Percentiles rank a stretch among this genome's conserved stretches.
phyloP scores from a whole-genome alignment of 2,113 vertebrate genomes.

The Coptodon bakossiorum region DNA sequence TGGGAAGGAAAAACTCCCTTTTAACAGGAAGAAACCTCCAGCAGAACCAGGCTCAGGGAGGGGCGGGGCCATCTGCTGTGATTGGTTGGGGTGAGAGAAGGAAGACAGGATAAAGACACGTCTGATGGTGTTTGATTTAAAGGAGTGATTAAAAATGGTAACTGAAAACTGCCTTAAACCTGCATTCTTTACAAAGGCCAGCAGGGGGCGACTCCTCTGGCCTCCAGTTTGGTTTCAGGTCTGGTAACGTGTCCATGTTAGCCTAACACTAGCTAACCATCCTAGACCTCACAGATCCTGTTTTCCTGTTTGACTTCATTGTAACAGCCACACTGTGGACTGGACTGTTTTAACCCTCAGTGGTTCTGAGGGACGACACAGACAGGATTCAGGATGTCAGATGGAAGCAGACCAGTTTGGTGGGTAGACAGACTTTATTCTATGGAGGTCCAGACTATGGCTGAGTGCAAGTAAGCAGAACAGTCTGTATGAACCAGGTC shows the following conservation, averaged over 20 bases:
- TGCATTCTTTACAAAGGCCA: neutral
- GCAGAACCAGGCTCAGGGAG: neutral
- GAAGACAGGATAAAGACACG: neutral
- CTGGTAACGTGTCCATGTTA: neutral
- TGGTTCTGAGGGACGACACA: neutral
- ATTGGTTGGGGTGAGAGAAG: rapidly evolving
- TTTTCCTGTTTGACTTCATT: neutral
- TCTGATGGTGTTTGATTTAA: neutral
- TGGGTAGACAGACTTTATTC: neutral
- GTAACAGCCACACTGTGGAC: rapidly evolving
- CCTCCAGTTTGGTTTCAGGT: neutral
- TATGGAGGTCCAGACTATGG: neutral
- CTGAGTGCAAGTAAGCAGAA: neutral
- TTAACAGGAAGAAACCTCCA: rapidly evolving
- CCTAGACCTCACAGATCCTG: neutral
- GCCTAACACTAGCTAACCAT: neutral
- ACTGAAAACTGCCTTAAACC: neutral
- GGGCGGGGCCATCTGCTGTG: neutral
- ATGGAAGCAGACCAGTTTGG: neutral
- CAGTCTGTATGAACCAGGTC: neutral
- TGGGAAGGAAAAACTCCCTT: neutral
- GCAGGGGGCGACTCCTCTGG: neutral
- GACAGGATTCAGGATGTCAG: neutral
- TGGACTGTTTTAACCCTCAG: neutral
- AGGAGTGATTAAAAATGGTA: neutral